These are phyloP conservation scores for Amia ocellicauda DNA, from an alignment of 2,113 vertebrate genomes.

Conservation along the genomic window DNA sequence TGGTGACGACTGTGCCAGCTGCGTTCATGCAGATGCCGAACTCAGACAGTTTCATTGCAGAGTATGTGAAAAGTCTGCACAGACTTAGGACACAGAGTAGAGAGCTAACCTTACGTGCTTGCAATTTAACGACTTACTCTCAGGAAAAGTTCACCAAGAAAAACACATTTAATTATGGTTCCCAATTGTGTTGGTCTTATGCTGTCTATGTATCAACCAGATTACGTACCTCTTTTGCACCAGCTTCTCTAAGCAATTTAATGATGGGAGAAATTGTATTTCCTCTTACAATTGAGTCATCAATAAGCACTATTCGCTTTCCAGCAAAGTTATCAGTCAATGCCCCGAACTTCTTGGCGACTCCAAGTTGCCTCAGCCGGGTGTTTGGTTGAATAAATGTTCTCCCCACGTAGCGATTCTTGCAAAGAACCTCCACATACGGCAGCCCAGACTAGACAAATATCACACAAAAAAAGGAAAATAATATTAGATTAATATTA, in stretches of 20 bases:
- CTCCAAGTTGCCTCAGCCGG: conserved; percentile 91
- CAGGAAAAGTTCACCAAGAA: too few species aligned
- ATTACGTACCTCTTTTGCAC: conserved; percentile 86
- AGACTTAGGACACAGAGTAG: too few species aligned
- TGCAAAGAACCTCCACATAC: conserved; percentile 92
- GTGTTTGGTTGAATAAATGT: conserved; percentile 98
- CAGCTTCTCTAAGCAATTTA: conserved; percentile 91
- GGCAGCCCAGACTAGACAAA: conserved; percentile 80
- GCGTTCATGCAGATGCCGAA: too few species aligned
- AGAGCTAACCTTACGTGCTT: too few species aligned
- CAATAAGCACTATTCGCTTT: conserved; percentile 89
- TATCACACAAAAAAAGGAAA: background rate
- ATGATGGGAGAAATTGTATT: conserved; percentile 98
- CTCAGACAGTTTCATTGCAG: too few species aligned
- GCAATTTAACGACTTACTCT: too few species aligned
- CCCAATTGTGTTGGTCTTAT: too few species aligned
- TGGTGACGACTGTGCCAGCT: too few species aligned
- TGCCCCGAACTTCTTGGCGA: conserved; percentile 96
- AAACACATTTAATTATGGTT: too few species aligned
- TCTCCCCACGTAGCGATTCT: conserved; percentile 94
- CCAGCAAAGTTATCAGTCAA: conserved; percentile 93
- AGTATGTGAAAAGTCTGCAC: too few species aligned
- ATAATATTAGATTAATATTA: too few species aligned
- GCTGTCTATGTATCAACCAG: too few species aligned
- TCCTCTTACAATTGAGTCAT: conserved; percentile 95